A percentile compares a stretch with the other conserved stretches of the same genome.
Evolutionary conservation across 2,113 vertebrate species (phyloP).

Genomic region (Beaufortia kweichowensis): DNA sequence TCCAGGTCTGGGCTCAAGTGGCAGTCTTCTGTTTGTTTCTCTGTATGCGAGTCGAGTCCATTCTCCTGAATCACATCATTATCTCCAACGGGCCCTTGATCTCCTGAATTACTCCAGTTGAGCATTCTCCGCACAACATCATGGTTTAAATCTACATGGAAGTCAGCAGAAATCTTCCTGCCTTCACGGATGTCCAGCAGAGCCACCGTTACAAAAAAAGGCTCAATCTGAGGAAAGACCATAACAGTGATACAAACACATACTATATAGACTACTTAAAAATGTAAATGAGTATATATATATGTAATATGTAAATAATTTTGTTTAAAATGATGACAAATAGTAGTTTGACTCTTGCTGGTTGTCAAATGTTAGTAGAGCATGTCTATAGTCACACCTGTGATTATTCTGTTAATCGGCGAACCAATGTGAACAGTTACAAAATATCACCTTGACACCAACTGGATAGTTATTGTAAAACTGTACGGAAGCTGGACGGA

Average conservation of each 20-base stretch:
- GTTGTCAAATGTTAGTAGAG: no score
- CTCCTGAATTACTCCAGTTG: constrained; percentile 49
- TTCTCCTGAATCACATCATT: constrained; percentile 78
- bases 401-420: no score
- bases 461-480: no score
- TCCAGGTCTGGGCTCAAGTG: constrained; percentile 81
- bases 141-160: constrained; percentile 93
- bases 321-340: no score
- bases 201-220: constrained; percentile 90
- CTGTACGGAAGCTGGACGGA: no score
- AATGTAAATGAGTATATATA: no score
- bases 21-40: constrained; percentile 80
- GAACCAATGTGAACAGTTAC: no score
- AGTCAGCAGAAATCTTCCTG: constrained; percentile 94
- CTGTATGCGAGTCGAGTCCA: constrained; percentile 69
- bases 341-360: no score
- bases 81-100: constrained; percentile 28
- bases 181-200: constrained; percentile 87
- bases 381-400: no score
- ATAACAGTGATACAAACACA: not conserved
- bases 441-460: no score
- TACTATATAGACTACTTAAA: not conserved
- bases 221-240: constrained; percentile 82
- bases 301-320: no score
- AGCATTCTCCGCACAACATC: constrained; percentile 87